These are phyloP conservation scores for Discoglossus pictus DNA, from an alignment of 2,797 vertebrate genomes.

Conservation along the genomic window DNA sequence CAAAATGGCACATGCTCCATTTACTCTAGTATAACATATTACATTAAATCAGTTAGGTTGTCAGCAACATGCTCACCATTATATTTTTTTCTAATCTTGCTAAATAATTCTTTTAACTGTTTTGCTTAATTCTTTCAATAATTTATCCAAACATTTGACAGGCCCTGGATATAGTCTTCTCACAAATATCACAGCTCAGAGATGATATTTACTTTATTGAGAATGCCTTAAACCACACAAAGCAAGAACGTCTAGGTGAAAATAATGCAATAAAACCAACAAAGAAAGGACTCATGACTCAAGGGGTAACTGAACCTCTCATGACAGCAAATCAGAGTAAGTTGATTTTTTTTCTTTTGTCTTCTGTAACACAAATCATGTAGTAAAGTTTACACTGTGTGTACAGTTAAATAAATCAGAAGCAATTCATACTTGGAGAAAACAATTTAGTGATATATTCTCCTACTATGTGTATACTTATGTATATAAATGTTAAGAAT, in stretches of 20 bases:
- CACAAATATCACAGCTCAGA: slow-evolving; percentile 49
- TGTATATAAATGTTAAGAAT: too few species aligned
- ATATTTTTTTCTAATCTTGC: too few species aligned
- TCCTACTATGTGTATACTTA: too few species aligned
- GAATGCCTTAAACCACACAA: slow-evolving; percentile 11
- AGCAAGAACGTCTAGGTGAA: neutral
- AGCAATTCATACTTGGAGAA: too few species aligned
- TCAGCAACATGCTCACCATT: too few species aligned
- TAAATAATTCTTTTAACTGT: too few species aligned
- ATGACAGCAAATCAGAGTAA: slow-evolving; percentile 12
- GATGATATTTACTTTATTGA: slow-evolving; percentile 32
- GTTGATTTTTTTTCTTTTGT: slow-evolving; percentile 6
- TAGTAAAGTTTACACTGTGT: neutral
- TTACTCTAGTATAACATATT: too few species aligned
- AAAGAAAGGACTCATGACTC: neutral
- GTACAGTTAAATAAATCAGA: too few species aligned
- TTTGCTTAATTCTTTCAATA: too few species aligned
- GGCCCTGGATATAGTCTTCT: slow-evolving; percentile 15
- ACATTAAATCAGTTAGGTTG: too few species aligned
- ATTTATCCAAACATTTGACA: slow-evolving; percentile 23
- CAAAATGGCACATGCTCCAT: too few species aligned
- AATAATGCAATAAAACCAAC: neutral
- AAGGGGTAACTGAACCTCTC: neutral
- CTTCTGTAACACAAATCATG: neutral
- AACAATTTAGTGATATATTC: too few species aligned